A percentile compares a stretch with the other conserved stretches of the same genome.
Conservation (phyloP, 1,140 invertebrate species). For the Steinernema feltiae region DNA sequence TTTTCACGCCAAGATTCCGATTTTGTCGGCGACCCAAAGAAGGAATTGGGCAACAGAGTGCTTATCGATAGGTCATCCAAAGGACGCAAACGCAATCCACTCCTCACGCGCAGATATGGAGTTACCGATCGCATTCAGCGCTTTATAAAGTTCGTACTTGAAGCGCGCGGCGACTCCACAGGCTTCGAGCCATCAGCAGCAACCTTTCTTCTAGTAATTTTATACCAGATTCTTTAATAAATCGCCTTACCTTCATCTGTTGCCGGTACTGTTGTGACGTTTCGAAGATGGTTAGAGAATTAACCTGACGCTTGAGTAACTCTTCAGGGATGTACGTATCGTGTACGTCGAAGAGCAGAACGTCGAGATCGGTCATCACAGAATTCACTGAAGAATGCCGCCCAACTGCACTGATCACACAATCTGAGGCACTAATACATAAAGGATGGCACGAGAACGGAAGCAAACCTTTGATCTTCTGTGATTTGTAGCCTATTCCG, state of each 20-base stretch:
- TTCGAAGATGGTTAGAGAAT: background rate
- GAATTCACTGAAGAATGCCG: background rate
- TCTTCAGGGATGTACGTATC: background rate
- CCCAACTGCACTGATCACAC: background rate
- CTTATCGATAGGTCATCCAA: background rate
- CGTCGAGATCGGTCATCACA: slow-evolving; percentile 2
- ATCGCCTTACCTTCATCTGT: background rate
- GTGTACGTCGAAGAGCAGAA: background rate
- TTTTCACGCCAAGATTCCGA: background rate
- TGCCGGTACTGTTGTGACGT: background rate
- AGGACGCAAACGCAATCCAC: background rate
- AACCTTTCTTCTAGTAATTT: background rate
- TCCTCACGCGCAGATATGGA: background rate
- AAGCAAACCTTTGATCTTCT: background rate
- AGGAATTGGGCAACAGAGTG: background rate
- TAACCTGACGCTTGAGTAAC: background rate
- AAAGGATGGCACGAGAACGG: background rate
- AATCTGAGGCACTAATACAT: background rate
- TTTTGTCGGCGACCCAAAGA: background rate
- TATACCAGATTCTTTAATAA: background rate
- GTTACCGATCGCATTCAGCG: background rate
- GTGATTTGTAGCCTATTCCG: background rate
- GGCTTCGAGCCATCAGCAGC: background rate
- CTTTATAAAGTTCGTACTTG: background rate
- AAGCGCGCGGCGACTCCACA: background rate